Conservation (phyloP, 2,797 vertebrate species). For the Vipera latastei region DNA sequence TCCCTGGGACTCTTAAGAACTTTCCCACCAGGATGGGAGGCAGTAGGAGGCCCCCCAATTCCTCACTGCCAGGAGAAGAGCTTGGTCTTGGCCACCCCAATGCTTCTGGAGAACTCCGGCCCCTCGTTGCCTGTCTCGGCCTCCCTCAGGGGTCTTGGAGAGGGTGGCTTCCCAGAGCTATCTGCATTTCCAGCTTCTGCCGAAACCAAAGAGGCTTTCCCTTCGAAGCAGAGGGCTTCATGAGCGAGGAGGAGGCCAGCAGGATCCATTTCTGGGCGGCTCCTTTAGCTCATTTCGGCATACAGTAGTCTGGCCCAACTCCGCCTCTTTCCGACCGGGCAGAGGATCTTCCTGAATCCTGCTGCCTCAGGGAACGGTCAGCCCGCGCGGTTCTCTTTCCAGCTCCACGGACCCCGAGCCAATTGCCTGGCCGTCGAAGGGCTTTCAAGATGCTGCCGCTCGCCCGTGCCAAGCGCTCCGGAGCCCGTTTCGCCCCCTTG, state of each 20-base stretch:
- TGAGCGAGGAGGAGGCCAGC: background rate
- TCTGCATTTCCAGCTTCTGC: background rate
- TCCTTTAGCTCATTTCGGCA: background rate
- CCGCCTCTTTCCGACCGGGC: background rate
- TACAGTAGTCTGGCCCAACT: background rate
- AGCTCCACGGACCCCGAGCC: background rate
- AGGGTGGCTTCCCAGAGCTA: background rate
- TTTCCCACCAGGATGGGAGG: background rate
- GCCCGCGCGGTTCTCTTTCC: background rate
- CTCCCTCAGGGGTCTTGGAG: background rate
- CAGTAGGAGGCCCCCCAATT: background rate
- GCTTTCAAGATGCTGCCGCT: background rate
- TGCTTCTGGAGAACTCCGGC: accelerated
- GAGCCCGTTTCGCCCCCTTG: background rate
- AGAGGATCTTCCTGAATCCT: background rate
- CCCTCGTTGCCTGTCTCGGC: background rate
- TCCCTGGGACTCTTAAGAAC: background rate
- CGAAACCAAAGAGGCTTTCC: background rate
- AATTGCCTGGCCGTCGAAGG: background rate
- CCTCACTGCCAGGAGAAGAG: background rate
- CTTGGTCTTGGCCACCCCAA: background rate
- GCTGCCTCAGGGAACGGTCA: background rate
- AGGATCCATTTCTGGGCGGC: background rate
- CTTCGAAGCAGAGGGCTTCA: background rate
- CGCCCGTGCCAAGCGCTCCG: background rate